Base-by-base conservation (phyloP, 2,113 vertebrate genomes). In the Phyllopteryx taeniolatus region DNA sequence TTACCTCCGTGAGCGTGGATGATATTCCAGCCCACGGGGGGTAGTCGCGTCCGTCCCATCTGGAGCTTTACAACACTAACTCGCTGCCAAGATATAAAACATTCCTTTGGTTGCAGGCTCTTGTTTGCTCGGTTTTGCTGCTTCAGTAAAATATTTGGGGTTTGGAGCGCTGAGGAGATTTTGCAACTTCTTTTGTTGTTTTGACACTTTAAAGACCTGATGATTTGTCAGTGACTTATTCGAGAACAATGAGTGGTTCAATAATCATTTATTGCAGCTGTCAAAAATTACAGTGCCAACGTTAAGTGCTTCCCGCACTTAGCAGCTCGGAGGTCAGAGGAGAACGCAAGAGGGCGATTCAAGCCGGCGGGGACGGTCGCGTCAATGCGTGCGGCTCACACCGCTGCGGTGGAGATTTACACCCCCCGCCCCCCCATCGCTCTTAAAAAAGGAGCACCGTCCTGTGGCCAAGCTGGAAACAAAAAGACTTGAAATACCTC, bases 381-480 rank as follows among this genome's bases (percentile, higher is more conserved):
- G 51, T 82, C 75, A 69, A 0, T 20, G 22, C 14, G 53, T 62
- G 64, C 61, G 11, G 54, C 54, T 27, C n/a, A 8, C n/a, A 56
- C 20, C 54, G 7, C 75, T 61, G 67, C 76, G 42, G 72, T 56
- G 56, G 7, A 66, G 73, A 90, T 90, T 85, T 87, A 84, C 74
- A 44, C 77, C 70, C 17, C 75, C 54, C 77, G 83, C 86, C 84
- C 87, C 79, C 81, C 53, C 82, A 70, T 5, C 81, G 60, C 71
- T 71, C 76, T 87, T 86, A 77, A 77, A 88, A 83, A 19, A 17
- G 35, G 35, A 39, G 35, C 35, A 6, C 46, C 46, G 13, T 47
- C 46, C 46, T 13, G 14, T 1, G 14, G 46, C 46, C 2, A 5
- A 47, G 46, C 12, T 47, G 46, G 46, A 47, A 13, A 8, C 46